A percentile compares a stretch with the other conserved stretches of the same genome.
These are phyloP conservation scores for Lasiommata megera DNA, from an alignment of 2,888 invertebrate genomes.

Conservation along the genomic window DNA sequence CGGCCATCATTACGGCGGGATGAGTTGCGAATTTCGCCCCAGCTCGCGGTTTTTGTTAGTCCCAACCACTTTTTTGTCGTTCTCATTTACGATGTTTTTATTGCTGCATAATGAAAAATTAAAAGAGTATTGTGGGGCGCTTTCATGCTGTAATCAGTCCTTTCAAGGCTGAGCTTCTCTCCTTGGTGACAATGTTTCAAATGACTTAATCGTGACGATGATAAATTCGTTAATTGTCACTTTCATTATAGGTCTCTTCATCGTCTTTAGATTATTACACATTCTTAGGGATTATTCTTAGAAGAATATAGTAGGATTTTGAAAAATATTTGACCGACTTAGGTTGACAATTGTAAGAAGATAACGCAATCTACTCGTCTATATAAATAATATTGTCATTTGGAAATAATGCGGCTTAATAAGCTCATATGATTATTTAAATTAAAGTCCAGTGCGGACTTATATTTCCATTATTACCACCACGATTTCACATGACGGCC, in stretches of 20 bases:
- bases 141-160: conserved; percentile 71
- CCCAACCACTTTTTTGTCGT: conserved; percentile 76
- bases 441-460: too few relatives aligned
- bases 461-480: too few relatives aligned
- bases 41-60: conserved; percentile 73
- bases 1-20: conserved; percentile 75
- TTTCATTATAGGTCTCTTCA: background rate
- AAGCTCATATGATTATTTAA: too few relatives aligned
- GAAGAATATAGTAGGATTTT: too few relatives aligned
- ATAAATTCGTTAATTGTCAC: conserved; percentile 23
- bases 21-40: conserved; percentile 80
- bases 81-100: conserved; percentile 79
- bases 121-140: conserved; percentile 75
- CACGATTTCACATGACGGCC: too few relatives aligned
- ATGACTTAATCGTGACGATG: conserved; percentile 54
- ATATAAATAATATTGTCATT: too few relatives aligned
- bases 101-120: conserved; percentile 80
- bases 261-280: background rate
- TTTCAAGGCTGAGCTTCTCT: conserved; percentile 60
- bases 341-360: too few relatives aligned
- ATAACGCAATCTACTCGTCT: too few relatives aligned
- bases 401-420: too few relatives aligned
- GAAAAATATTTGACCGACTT: too few relatives aligned
- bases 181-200: conserved; percentile 41
- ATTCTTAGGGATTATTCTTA: too few relatives aligned